These are phyloP conservation scores for Pseudoatta argentina DNA, from an alignment of 1,140 invertebrate genomes.

Conservation along the genomic window DNA sequence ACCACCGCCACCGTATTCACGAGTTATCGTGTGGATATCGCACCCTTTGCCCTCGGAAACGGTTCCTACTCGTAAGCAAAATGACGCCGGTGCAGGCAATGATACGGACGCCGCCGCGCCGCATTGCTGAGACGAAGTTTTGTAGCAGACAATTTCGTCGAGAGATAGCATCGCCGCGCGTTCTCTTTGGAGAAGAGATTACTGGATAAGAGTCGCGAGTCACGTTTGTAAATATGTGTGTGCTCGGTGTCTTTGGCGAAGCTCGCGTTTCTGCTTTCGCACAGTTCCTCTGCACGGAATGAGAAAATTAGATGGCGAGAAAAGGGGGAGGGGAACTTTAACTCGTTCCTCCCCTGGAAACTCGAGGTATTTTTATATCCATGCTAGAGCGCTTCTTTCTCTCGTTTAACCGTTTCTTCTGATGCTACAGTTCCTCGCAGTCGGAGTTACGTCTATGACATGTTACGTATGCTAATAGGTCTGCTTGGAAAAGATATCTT, in stretches of 20 bases:
- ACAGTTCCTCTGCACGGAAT: not conserved
- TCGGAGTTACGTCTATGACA: conserved; percentile 4
- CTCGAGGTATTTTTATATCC: conserved; percentile 40
- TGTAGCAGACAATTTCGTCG: conserved; percentile 47
- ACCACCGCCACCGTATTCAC: conserved; percentile 37
- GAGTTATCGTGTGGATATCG: conserved; percentile 55
- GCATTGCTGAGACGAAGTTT: conserved; percentile 14
- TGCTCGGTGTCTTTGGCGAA: conserved; percentile 25
- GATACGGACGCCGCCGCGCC: not conserved
- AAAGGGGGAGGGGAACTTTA: conserved; percentile 13
- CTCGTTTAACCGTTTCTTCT: conserved; percentile 24
- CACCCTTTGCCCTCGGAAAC: conserved; percentile 37
- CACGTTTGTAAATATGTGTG: conserved; percentile 40
- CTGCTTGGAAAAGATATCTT: conserved; percentile 19
- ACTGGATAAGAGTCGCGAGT: conserved; percentile 35
- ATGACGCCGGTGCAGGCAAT: conserved; percentile 10
- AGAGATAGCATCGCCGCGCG: conserved; percentile 45
- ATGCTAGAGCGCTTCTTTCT: conserved; percentile 14
- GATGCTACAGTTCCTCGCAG: not conserved
- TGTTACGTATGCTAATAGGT: conserved; percentile 32
- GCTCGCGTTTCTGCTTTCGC: conserved; percentile 32
- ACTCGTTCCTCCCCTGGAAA: conserved; percentile 10
- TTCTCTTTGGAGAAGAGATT: conserved; percentile 47
- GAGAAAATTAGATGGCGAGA: conserved; percentile 47
- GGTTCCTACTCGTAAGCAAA: conserved; percentile 58